These are phyloP conservation scores for Lacerta bilineata DNA, from an alignment of 2,797 vertebrate genomes.

Conservation along the genomic window DNA sequence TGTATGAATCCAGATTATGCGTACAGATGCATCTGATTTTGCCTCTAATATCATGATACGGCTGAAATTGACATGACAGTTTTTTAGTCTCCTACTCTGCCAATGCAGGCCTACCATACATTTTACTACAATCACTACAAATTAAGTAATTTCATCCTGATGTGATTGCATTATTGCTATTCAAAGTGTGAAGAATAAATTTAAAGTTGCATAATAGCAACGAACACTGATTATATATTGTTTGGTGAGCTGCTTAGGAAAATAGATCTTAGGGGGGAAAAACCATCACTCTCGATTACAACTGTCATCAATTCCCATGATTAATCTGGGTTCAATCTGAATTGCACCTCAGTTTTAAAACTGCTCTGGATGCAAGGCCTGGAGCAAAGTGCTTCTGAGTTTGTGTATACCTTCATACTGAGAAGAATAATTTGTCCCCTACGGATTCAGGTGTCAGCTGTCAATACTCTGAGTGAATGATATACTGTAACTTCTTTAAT, in stretches of 20 bases:
- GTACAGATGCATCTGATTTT: neutral
- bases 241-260: neutral
- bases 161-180: neutral
- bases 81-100: neutral
- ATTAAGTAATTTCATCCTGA: neutral
- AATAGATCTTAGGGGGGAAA: neutral
- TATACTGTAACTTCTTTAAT: neutral
- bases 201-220: neutral
- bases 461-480: no score
- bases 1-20: neutral
- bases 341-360: neutral
- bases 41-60: neutral
- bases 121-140: neutral
- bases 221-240: slow-evolving; percentile 17
- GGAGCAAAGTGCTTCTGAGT: no score
- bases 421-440: neutral
- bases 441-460: neutral
- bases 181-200: slow-evolving; percentile 3
- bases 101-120: neutral
- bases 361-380: neutral
- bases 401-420: neutral
- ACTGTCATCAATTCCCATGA: neutral
- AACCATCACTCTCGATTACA: neutral
- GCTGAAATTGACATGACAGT: neutral
- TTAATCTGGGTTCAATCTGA: neutral